A percentile compares a stretch with the other conserved stretches of the same genome.
Evolutionary conservation across 1,140 invertebrate genomes (phyloP).

Genomic region (Camponotus pennsylvanicus): DNA sequence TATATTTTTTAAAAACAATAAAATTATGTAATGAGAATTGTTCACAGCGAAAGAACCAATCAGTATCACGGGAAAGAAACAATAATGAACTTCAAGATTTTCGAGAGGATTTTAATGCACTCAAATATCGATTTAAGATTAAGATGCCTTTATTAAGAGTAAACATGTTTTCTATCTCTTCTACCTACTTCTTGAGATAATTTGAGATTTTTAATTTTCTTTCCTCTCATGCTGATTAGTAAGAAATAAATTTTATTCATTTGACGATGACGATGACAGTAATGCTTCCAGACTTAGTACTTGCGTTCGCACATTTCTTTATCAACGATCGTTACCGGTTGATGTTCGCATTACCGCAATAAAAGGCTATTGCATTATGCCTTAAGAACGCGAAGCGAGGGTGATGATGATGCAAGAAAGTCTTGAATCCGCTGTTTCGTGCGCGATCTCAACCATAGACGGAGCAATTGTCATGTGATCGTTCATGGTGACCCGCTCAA

Average conservation of each 20-base stretch:
- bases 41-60: too few species aligned
- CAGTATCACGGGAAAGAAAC: too few species aligned
- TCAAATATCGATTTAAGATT: background rate
- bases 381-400: conserved; percentile 19
- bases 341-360: conserved; percentile 43
- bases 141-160: too few species aligned
- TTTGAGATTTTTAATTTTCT: background rate
- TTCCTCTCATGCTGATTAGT: background rate
- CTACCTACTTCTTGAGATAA: background rate
- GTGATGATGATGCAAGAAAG: conserved; percentile 56
- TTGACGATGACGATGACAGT: conserved; percentile 19
- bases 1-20: too few species aligned
- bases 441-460: conserved; percentile 40
- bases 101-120: too few species aligned
- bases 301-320: conserved; percentile 40
- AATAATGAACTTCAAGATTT: too few species aligned
- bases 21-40: too few species aligned
- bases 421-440: conserved; percentile 56
- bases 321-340: conserved; percentile 50
- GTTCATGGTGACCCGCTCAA: conserved; percentile 39
- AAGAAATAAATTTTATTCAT: conserved; percentile 14
- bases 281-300: conserved; percentile 39
- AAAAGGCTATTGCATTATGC: conserved; percentile 52
- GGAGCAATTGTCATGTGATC: conserved; percentile 49
- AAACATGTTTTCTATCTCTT: background rate